A percentile compares a stretch with the other conserved stretches of the same genome.
Evolutionary conservation across 2,888 invertebrate genomes (phyloP).

Genomic region (Caenorhabditis macrosperma): DNA sequence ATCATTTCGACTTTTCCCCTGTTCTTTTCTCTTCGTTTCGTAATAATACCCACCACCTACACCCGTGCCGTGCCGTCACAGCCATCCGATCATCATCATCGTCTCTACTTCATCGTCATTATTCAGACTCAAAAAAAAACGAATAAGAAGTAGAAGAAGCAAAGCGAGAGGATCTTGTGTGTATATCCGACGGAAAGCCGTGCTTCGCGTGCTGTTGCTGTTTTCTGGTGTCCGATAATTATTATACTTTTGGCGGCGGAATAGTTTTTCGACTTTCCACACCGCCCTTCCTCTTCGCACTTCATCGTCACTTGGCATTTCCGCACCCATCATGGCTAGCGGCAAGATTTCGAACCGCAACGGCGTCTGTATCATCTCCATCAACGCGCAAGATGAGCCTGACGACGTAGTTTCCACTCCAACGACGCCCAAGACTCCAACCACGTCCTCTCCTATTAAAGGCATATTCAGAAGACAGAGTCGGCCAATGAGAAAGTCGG

Average conservation of each 20-base stretch:
- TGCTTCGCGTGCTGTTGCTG: not conserved
- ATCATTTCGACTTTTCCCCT: not conserved
- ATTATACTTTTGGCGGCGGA: conserved; percentile 6
- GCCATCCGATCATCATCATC: conserved; percentile 3
- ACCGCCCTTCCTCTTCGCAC: not conserved
- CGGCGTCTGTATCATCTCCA: conserved; percentile 53
- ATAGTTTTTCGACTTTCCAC: not conserved
- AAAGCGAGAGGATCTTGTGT: not conserved
- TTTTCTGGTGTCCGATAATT: not conserved
- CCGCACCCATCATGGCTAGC: not conserved
- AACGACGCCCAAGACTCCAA: not conserved
- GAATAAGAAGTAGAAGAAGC: not conserved
- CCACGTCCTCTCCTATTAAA: conserved; percentile 38
- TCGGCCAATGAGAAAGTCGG: conserved; percentile 56
- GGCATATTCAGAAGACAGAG: conserved; percentile 59
- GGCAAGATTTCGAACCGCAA: conserved; percentile 28
- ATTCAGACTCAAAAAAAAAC: conserved; percentile 3
- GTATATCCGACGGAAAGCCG: conserved; percentile 15
- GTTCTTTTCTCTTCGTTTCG: conserved; percentile 1
- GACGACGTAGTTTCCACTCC: conserved; percentile 10
- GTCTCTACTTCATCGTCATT: not conserved
- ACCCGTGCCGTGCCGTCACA: conserved; percentile 2
- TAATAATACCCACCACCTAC: not conserved
- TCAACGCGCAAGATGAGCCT: conserved; percentile 25
- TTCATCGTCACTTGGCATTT: not conserved